Conservation (phyloP, 2,113 vertebrate species). For the Pan paniscus region DNA sequence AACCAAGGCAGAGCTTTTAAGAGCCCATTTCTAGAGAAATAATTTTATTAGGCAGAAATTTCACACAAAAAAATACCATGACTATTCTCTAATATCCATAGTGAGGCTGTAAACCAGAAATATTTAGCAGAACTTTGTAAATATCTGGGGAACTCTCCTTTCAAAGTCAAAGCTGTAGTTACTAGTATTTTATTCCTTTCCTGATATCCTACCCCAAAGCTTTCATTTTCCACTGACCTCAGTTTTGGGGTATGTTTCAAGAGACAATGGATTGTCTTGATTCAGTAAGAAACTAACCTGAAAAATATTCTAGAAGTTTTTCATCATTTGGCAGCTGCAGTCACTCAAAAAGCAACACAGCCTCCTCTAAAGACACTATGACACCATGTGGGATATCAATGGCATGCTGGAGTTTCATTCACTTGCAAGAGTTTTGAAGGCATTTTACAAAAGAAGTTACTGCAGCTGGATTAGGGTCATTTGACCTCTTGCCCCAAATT, state of each 20-base stretch:
- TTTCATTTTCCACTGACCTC: background rate
- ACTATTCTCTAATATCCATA: background rate
- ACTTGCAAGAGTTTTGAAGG: background rate
- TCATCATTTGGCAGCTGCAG: background rate
- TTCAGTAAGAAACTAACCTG: background rate
- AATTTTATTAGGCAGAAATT: background rate
- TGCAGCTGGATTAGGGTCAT: rapidly evolving
- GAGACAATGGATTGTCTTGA: background rate
- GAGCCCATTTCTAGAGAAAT: background rate
- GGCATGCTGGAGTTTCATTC: background rate
- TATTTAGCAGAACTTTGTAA: background rate
- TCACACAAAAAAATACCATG: too few relatives aligned
- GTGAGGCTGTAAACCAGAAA: background rate
- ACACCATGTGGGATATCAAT: background rate
- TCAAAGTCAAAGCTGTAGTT: background rate
- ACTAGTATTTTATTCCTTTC: background rate
- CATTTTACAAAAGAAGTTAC: background rate
- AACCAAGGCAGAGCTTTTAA: background rate
- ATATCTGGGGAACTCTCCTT: background rate
- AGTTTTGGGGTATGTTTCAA: background rate
- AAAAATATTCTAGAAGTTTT: background rate
- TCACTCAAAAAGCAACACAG: background rate
- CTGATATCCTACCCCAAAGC: background rate
- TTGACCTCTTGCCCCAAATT: background rate
- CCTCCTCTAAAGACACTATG: background rate